phyloP scores from a whole-genome alignment of 2,888 invertebrate genomes.

The Parapristionchus giblindavisi region DNA sequence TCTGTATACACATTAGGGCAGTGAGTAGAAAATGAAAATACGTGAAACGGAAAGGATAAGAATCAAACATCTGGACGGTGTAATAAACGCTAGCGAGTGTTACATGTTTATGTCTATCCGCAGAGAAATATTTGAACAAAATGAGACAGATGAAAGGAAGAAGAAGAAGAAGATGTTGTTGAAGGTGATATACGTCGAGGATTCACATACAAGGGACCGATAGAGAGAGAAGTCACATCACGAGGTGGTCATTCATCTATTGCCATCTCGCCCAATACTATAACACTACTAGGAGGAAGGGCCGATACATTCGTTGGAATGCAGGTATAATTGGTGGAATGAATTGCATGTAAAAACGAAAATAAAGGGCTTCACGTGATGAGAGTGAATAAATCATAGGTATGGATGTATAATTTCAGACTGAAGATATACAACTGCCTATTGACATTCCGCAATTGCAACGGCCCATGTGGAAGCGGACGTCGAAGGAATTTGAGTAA shows the following conservation, averaged over 20 bases:
- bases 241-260: constrained; percentile 34
- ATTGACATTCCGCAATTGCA: not conserved
- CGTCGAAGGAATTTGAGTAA: constrained; percentile 12
- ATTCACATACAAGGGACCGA: constrained; percentile 15
- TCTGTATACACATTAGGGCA: no score
- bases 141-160: not conserved
- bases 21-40: not conserved
- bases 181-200: constrained; percentile 28
- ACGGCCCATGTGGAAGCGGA: constrained; percentile 14
- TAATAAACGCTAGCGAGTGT: not conserved
- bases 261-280: not conserved
- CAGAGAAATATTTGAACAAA: not conserved
- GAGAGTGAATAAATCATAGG: no score
- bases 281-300: constrained; percentile 28
- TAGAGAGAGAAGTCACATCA: constrained; percentile 12
- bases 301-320: constrained; percentile 32
- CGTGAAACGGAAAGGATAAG: no score
- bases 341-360: not conserved
- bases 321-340: constrained; percentile 5
- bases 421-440: not conserved
- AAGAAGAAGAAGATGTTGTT: constrained; percentile 5
- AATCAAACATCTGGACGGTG: not conserved
- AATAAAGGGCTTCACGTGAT: no score
- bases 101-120: not conserved
- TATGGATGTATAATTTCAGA: constrained; percentile 1